Evolutionary conservation across 1,140 invertebrate species (phyloP).

Genomic region (Drosophila sturtevanti): DNA sequence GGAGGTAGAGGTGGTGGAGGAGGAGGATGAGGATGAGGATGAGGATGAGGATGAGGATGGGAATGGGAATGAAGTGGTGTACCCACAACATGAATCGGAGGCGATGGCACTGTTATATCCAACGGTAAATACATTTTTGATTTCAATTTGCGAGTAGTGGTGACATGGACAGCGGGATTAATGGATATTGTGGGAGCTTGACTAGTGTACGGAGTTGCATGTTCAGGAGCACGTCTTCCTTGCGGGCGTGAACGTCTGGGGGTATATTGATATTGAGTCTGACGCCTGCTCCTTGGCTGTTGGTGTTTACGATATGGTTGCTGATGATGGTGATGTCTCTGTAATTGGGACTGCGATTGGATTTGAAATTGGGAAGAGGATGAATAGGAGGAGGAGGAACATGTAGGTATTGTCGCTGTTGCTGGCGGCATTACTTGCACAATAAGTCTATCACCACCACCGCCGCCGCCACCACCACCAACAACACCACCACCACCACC

Average conservation of each 20-base stretch:
- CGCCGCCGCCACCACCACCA: constrained; percentile 44
- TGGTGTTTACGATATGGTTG: constrained; percentile 39
- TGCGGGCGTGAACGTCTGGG: constrained; percentile 37
- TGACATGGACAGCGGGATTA: constrained; percentile 2
- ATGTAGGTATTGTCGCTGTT: constrained; percentile 34
- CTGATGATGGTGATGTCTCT: constrained; percentile 36
- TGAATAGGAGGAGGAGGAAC: constrained; percentile 27
- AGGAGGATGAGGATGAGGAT: not conserved
- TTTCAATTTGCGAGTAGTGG: constrained; percentile 48
- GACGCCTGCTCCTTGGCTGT: constrained; percentile 42
- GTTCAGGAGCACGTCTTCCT: constrained; percentile 52
- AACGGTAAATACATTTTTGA: constrained; percentile 59
- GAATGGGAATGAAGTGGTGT: constrained; percentile 30
- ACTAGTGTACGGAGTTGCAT: constrained; percentile 33
- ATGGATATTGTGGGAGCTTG: constrained; percentile 15
- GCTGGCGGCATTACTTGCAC: constrained; percentile 56
- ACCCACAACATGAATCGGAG: constrained; percentile 23
- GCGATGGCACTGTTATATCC: constrained; percentile 56
- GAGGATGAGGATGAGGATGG: constrained; percentile 19
- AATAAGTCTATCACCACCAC: constrained; percentile 55
- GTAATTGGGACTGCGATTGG: constrained; percentile 44
- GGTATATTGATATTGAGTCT: constrained; percentile 26
- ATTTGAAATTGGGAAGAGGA: constrained; percentile 16
- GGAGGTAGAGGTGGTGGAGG: constrained; percentile 18
- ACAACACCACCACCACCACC: constrained; percentile 13